Conservation (phyloP, 2,888 invertebrate genomes). For the Metellina segmentata region DNA sequence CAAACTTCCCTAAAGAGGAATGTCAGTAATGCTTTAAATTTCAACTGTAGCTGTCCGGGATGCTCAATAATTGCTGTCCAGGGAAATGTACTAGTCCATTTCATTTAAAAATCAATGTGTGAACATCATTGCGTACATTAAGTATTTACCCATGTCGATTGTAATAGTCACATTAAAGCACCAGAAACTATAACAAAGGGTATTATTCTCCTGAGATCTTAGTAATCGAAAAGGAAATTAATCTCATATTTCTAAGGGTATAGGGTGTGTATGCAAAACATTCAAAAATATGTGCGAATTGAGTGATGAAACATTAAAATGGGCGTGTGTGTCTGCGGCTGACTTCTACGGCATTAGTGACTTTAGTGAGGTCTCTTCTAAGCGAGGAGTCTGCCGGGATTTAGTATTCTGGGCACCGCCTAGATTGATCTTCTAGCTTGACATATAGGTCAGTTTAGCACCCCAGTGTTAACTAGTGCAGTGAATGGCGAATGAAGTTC, state of each 20-base stretch:
- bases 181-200: too few relatives aligned
- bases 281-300: background rate
- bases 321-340: slow-evolving; percentile 29
- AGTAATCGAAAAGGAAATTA: too few relatives aligned
- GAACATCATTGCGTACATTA: too few relatives aligned
- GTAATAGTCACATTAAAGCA: too few relatives aligned
- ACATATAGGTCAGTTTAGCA: slow-evolving; percentile 34
- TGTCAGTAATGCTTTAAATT: too few relatives aligned
- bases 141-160: too few relatives aligned
- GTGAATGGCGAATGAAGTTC: background rate
- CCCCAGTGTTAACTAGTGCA: slow-evolving; percentile 1
- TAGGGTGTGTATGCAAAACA: background rate
- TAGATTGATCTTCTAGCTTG: slow-evolving; percentile 17
- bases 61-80: too few relatives aligned
- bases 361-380: background rate
- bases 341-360: background rate
- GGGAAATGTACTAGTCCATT: too few relatives aligned
- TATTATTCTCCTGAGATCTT: too few relatives aligned
- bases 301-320: slow-evolving; percentile 9
- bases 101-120: too few relatives aligned
- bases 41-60: too few relatives aligned
- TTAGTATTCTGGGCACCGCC: slow-evolving; percentile 46
- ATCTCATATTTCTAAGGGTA: background rate
- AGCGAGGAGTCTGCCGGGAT: slow-evolving; percentile 23
- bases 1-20: too few relatives aligned